phyloP scores from a whole-genome alignment of 35 echinoderm and acorn worm species.

The Holothuria glaberrima region DNA sequence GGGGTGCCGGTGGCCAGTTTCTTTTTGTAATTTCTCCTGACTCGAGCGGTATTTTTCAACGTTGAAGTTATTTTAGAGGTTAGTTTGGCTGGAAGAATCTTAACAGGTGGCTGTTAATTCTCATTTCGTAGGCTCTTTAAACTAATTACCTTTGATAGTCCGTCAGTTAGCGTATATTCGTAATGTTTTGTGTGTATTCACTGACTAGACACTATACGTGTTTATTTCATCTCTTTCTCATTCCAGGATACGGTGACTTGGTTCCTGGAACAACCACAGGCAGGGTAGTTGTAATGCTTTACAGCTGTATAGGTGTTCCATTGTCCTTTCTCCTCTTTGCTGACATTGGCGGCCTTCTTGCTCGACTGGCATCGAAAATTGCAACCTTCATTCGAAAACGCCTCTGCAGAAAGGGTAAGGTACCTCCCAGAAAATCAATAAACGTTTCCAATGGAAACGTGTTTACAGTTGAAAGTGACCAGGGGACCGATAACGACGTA shows the following conservation, averaged over 20 bases:
- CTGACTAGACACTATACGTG: no score
- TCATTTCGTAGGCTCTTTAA: no score
- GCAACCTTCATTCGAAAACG: conserved; percentile 30
- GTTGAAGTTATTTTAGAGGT: no score
- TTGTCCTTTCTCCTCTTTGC: conserved; percentile 79
- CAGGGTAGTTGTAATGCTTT: conserved; percentile 66
- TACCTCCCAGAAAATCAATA: background rate
- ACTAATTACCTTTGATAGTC: no score
- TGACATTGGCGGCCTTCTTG: conserved; percentile 82
- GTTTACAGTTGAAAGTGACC: background rate
- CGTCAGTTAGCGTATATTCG: no score
- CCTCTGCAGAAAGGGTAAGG: background rate
- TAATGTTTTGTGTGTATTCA: no score
- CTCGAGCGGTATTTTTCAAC: no score
- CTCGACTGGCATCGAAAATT: conserved; percentile 44
- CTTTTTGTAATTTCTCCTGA: no score
- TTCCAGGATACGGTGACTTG: conserved; percentile 88
- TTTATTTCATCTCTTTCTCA: background rate
- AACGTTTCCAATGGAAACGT: conserved; percentile 14
- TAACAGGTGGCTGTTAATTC: no score
- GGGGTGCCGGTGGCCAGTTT: no score
- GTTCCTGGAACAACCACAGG: conserved; percentile 72
- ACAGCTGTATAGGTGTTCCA: conserved; percentile 78
- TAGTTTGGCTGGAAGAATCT: no score
- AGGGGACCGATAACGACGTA: conserved; percentile 16